Base-by-base conservation (phyloP, 2,888 invertebrate genomes). In the Celastrina argiolus region DNA sequence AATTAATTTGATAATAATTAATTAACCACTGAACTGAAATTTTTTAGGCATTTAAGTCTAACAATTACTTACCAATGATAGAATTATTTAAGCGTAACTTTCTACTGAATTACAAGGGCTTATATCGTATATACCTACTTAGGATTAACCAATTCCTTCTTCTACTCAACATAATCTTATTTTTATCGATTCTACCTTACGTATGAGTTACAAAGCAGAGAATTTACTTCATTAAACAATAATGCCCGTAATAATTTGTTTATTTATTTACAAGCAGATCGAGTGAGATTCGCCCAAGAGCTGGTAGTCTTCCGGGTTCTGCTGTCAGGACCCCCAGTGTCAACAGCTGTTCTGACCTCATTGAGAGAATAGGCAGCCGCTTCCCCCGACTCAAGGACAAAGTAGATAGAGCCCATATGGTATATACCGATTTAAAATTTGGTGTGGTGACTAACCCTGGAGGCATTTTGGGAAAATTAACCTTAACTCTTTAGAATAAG, bases 331-430 rank as follows among this genome's bases (percentile, higher is more conserved):
- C 79, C 3, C 77, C 76, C 16, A 56, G 73, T 3, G 67, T 78
- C 42, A 79, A 76, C 69, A 76, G 81, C 10, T 88, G 86, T 73
- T 78, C 83, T 1, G 89, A 88, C 1, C 72, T 93, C 65, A 84
- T 93, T 66, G 92, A 92, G 77, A 92, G 80, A 74, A 82, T 92
- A 68, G 91, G 92, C 68, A 89, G 87, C 72, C 79, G 81, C 1
- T 88, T 91, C 65, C 90, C 90, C 2, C 80, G 77, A 58, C 78
- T 93, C 68, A 93, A 87, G 78, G 92, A 92, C 70, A 88, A 91
- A 70, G 89, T 93, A 58, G 93, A 93, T 73, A 90, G 86, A 76
- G 86, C 94, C 59, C 93, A 94, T 72, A 92, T 93, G 94, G 94
- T 94, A 93, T 76, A 73, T 65, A 65, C 65, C 16, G 66, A 61